phyloP scores from a whole-genome alignment of 1,140 invertebrate genomes.

The Rhagoletis zephyria region DNA sequence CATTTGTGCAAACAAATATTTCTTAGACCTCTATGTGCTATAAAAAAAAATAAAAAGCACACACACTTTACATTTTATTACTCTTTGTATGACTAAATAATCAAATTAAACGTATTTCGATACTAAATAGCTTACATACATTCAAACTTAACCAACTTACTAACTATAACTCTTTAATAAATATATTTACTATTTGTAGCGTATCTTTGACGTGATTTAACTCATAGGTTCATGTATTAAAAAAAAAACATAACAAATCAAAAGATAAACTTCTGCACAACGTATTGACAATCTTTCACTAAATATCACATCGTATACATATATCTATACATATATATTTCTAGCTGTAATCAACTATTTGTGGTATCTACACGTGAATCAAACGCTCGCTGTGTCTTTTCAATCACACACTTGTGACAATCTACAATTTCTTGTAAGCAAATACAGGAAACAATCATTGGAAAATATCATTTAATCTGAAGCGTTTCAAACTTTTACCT shows the following conservation, averaged over 20 bases:
- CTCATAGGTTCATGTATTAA: not conserved
- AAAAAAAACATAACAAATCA: conserved; percentile 24
- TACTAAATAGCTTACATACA: not conserved
- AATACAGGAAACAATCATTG: not conserved
- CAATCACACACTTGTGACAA: conserved; percentile 47
- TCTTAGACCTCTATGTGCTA: conserved; percentile 44
- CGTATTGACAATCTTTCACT: conserved; percentile 47
- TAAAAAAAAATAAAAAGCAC: conserved; percentile 1
- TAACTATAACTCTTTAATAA: conserved; percentile 12
- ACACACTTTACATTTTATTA: not conserved
- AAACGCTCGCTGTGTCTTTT: conserved; percentile 41
- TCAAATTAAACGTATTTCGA: not conserved
- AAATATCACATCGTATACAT: not conserved
- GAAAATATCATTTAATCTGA: conserved; percentile 12
- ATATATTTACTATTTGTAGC: conserved; percentile 41
- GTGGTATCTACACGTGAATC: conserved; percentile 4
- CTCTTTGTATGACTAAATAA: not conserved
- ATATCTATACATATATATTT: not conserved
- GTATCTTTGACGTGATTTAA: conserved; percentile 31
- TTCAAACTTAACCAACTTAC: conserved; percentile 30
- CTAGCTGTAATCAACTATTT: conserved; percentile 7
- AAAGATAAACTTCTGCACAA: conserved; percentile 22
- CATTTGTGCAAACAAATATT: conserved; percentile 19
- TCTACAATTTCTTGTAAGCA: conserved; percentile 41
- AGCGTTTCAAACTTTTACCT: conserved; percentile 48